phyloP scores from a whole-genome alignment of 2,797 vertebrate genomes.

The Cyprinodon diabolis region DNA sequence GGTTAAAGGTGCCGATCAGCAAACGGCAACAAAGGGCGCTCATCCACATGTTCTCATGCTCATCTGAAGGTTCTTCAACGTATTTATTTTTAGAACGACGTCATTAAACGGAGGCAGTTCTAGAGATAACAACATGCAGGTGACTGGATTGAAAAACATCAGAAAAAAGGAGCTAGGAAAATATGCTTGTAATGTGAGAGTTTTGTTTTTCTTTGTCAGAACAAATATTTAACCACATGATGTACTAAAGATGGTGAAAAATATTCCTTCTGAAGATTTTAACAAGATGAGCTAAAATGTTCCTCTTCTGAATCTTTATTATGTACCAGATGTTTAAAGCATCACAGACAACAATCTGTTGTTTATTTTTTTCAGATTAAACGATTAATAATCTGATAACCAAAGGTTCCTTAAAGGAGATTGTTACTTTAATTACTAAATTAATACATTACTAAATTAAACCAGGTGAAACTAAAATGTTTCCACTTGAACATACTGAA shows the following conservation, averaged over 20 bases:
- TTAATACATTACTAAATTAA: too few relatives aligned
- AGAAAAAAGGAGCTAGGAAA: not conserved
- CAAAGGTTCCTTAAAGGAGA: too few relatives aligned
- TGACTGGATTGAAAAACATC: not conserved
- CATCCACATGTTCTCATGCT: constrained; percentile 7
- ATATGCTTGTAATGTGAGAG: constrained; percentile 3
- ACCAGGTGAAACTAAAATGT: too few relatives aligned
- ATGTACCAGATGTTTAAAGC: too few relatives aligned
- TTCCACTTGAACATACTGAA: too few relatives aligned
- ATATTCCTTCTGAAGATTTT: not conserved
- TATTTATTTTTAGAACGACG: constrained; percentile 5
- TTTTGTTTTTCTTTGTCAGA: not conserved
- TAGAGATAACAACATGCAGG: not conserved
- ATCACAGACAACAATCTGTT: too few relatives aligned
- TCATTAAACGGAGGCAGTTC: not conserved
- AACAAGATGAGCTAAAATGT: not conserved
- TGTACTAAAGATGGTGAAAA: constrained; percentile 36
- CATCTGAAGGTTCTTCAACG: constrained; percentile 24
- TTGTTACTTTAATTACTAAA: too few relatives aligned
- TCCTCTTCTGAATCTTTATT: not conserved
- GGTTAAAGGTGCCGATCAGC: constrained; percentile 60
- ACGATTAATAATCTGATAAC: too few relatives aligned
- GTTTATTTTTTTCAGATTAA: too few relatives aligned
- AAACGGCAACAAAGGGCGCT: constrained; percentile 22
- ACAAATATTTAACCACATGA: constrained; percentile 33